phyloP scores from a whole-genome alignment of 2,113 vertebrate genomes.

The Parus major region DNA sequence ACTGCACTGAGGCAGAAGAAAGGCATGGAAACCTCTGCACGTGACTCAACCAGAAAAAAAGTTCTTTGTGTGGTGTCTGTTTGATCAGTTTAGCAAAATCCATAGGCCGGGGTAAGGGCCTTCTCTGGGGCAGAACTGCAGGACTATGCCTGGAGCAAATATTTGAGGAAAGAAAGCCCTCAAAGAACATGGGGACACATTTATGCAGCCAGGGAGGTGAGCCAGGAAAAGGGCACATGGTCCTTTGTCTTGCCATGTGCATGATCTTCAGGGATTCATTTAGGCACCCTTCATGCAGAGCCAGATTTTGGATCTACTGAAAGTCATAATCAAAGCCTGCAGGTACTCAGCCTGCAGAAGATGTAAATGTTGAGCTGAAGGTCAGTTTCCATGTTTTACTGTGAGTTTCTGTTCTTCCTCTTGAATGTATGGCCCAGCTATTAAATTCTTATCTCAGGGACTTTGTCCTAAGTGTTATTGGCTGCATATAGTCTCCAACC shows the following conservation, averaged over 20 bases:
- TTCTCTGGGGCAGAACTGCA: neutral
- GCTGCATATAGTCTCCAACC: neutral
- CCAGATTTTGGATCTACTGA: neutral
- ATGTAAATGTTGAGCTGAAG: neutral
- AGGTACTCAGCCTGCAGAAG: neutral
- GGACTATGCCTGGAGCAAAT: neutral
- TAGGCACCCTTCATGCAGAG: neutral
- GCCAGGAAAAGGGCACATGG: neutral
- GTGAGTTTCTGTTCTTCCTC: neutral
- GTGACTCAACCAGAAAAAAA: neutral
- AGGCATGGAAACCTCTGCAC: neutral
- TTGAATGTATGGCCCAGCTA: neutral
- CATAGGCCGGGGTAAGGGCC: neutral
- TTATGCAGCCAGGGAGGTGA: neutral
- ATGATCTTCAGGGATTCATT: neutral
- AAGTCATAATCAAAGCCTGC: neutral
- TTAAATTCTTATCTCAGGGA: neutral
- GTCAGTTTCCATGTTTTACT: slow-evolving; percentile 9
- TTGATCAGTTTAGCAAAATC: neutral
- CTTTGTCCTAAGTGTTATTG: neutral
- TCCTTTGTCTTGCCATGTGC: neutral
- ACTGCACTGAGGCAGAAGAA: neutral
- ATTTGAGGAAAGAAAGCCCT: neutral
- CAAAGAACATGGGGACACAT: neutral
- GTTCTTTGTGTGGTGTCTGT: neutral